These are phyloP conservation scores for Microcebus lehilahytsara DNA, from an alignment of 2,113 vertebrate species.

Conservation along the genomic window DNA sequence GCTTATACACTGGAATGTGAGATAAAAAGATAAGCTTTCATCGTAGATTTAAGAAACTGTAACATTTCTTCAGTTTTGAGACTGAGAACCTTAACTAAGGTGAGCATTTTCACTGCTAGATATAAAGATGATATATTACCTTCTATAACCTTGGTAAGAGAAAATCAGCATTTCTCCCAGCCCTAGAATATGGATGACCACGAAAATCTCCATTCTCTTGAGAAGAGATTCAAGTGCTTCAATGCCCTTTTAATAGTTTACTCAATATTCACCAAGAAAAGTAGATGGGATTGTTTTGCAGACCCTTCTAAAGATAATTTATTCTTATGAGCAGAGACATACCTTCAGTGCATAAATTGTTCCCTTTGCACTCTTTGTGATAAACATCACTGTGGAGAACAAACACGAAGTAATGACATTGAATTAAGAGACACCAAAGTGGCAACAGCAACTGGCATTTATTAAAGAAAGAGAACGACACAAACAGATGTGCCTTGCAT, in stretches of 20 bases:
- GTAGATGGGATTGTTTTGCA: neutral
- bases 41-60: neutral
- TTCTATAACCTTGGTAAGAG: neutral
- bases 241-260: neutral
- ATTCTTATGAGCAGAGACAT: conserved; percentile 35
- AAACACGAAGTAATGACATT: conserved; percentile 52
- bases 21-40: neutral
- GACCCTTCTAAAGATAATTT: conserved; percentile 28
- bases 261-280: conserved; percentile 28
- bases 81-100: neutral
- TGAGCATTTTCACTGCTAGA: neutral
- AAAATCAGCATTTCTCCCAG: neutral
- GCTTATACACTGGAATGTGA: neutral
- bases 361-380: conserved; percentile 47
- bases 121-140: neutral
- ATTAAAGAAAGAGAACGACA: neutral
- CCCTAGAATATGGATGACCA: neutral
- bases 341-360: conserved; percentile 26
- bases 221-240: neutral
- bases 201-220: neutral
- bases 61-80: neutral
- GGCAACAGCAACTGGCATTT: neutral
- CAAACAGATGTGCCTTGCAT: conserved; percentile 43
- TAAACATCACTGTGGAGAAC: conserved; percentile 40
- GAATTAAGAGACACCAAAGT: conserved; percentile 50